These are phyloP conservation scores for Sialis fuliginosa DNA, from an alignment of 2,888 invertebrate species.

Conservation along the genomic window DNA sequence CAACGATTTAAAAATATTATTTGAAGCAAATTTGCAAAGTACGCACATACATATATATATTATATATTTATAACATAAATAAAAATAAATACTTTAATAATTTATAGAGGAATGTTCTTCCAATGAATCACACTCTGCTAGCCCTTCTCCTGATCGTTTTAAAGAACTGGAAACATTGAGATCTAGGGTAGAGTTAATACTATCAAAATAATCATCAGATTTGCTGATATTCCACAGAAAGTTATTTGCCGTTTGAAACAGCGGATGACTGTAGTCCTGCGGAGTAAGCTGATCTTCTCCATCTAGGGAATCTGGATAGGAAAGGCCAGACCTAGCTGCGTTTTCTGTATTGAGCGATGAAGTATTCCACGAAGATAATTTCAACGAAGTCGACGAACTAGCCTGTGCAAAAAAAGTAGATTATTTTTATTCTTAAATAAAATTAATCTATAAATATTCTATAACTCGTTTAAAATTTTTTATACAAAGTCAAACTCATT, in stretches of 20 bases:
- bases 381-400: not conserved
- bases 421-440: no score
- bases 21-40: no score
- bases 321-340: conserved; percentile 11
- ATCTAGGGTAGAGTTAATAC: conserved; percentile 34
- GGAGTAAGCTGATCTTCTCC: conserved; percentile 20
- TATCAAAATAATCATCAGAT: conserved; percentile 39
- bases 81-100: no score
- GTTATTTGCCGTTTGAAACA: conserved; percentile 30
- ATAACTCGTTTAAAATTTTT: no score
- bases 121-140: conserved; percentile 38
- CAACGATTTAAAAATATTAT: no score
- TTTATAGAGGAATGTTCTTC: conserved; percentile 21
- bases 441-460: no score
- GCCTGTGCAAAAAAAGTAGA: not conserved
- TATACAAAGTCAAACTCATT: no score
- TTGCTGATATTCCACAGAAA: conserved; percentile 31
- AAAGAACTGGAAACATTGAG: conserved; percentile 28
- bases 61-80: no score
- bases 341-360: conserved; percentile 22
- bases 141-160: conserved; percentile 28
- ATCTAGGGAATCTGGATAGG: conserved; percentile 33
- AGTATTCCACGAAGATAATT: conserved; percentile 23
- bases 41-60: no score
- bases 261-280: conserved; percentile 17